Evolutionary conservation across 2,113 vertebrate genomes (phyloP), one percentile per base, ranked within the genome.

Genomic region (Phalacrocorax carbo): DNA sequence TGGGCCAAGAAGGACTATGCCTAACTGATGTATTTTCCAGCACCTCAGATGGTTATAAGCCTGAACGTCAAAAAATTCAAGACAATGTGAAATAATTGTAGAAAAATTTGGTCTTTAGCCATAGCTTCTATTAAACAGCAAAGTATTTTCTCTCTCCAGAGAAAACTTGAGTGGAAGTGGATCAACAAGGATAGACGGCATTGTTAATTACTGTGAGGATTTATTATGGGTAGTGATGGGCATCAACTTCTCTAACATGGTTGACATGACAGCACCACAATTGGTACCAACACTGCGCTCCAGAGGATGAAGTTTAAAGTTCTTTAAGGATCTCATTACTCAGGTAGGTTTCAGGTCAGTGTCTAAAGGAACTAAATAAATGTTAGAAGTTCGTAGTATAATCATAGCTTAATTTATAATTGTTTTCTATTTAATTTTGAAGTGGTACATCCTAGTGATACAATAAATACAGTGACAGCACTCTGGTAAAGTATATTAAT

Each of bases 201-300:
- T 5, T 75, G 30, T 42, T 65, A 70, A 94, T 65, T 73, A 48
- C 19, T 51, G 32, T 23, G 20, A 57, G 11, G 30, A 9, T 82
- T 72, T 60, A n/a, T 71, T 85, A 62, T 10, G 42, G 57, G 51
- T 66, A n/a, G 4, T 32, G 34, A 42, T 26, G 42, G 30, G 6
- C 26, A n/a, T 23, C n/a, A 10, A n/a, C 13, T 73, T 72, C 25
- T 77, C 11, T 51, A 21, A 40, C 5, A 1, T 4, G 16, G 49
- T 13, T 87, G 26, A 25, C 17, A 30, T 27, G 3, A 8, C 18
- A 71, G 15, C 36, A 48, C 46, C 16, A 16, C 29, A 76, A 9
- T 2, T 64, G 2, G 1, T 40, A 26, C 78, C 1, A 10, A 38
- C 46, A 10, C 6, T 25, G 22, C 0, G 0, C 21, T 76, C 51